Percentiles rank a stretch among this genome's conserved stretches.
Conservation (phyloP, 1,140 invertebrate genomes). For the Brachionus rubens region DNA sequence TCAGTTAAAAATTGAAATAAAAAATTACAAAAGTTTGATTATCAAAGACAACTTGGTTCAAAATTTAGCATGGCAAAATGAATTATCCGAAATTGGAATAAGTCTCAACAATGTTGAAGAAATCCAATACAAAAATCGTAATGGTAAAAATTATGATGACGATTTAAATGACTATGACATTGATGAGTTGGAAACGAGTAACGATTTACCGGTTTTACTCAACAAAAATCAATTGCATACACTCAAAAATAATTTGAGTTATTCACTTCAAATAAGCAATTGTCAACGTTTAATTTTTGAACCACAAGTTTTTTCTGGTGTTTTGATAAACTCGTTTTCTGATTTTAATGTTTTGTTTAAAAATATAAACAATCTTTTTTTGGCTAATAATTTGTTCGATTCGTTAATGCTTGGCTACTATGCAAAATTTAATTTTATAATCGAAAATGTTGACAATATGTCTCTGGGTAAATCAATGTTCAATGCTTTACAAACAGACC, state of each 20-base stretch:
- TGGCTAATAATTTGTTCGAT: conserved; percentile 16
- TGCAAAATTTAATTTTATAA: conserved; percentile 38
- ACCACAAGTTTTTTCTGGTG: background rate
- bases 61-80: conserved; percentile 22
- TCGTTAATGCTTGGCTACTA: conserved; percentile 34
- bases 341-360: conserved; percentile 30
- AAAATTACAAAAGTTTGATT: background rate
- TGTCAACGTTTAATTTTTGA: conserved; percentile 21
- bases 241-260: conserved; percentile 37
- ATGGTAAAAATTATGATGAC: conserved; percentile 7
- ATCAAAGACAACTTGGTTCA: conserved; percentile 30
- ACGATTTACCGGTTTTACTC: background rate
- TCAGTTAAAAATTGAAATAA: background rate
- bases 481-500: conserved; percentile 6
- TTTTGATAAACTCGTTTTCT: conserved; percentile 28
- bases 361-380: conserved; percentile 14
- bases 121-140: background rate
- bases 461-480: conserved; percentile 33
- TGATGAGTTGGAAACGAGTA: conserved; percentile 8
- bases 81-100: background rate
- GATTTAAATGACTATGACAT: background rate
- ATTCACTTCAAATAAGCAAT: conserved; percentile 28
- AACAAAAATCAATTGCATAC: background rate
- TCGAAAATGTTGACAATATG: background rate
- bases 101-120: background rate